phyloP scores from a whole-genome alignment of 30 jellyfish, hydroid and myxozoan genomes.

The Aurelia aurita region DNA sequence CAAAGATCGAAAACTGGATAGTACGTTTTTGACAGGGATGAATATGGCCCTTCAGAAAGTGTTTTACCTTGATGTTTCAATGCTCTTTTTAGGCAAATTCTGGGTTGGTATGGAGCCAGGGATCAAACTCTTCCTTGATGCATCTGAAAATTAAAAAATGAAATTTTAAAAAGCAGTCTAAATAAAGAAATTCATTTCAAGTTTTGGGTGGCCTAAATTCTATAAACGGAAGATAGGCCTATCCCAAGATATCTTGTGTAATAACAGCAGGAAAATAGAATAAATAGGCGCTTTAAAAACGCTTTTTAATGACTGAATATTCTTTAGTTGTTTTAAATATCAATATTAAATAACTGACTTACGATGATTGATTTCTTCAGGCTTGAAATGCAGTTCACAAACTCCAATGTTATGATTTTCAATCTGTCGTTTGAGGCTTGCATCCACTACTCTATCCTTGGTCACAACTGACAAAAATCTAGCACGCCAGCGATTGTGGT shows the following conservation, averaged over 20 bases:
- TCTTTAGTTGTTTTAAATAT: background rate
- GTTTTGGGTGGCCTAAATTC: no score
- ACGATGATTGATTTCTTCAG: constrained; percentile 50
- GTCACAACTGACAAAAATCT: constrained; percentile 58
- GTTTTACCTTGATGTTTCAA: constrained; percentile 19
- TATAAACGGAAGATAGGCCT: no score
- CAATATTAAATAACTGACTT: constrained; percentile 24
- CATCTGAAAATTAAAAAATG: constrained; percentile 20
- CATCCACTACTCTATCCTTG: constrained; percentile 49
- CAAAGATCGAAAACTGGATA: no score
- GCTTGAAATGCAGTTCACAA: constrained; percentile 62
- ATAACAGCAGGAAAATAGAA: no score
- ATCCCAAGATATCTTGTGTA: no score
- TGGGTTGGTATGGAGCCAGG: constrained; percentile 67
- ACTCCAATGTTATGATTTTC: constrained; percentile 29
- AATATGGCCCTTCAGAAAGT: no score
- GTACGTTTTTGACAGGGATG: no score
- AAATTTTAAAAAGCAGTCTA: no score
- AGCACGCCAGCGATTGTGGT: constrained; percentile 51
- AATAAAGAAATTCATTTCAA: no score
- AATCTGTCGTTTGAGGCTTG: constrained; percentile 44
- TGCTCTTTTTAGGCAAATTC: constrained; percentile 50
- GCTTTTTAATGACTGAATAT: no score
- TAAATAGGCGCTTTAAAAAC: no score
- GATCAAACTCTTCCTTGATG: constrained; percentile 50